A percentile compares a stretch with the other conserved stretches of the same genome.
Conservation (phyloP, 2,113 vertebrate species). For the Miniopterus natalensis region DNA sequence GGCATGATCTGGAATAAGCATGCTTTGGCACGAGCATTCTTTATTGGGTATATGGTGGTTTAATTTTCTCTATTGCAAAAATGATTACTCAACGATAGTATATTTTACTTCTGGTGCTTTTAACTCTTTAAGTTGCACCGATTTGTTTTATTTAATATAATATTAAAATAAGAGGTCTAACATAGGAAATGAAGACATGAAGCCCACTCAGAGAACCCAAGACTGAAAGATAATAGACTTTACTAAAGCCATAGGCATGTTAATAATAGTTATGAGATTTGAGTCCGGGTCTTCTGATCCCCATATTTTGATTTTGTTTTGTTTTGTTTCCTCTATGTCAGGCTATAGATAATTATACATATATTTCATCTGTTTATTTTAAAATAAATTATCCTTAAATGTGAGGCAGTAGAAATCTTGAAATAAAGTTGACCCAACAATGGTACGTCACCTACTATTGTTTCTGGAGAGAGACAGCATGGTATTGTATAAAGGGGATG, state of each 20-base stretch:
- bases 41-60: not conserved
- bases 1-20: not conserved
- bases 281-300: not conserved
- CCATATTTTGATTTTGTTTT: not conserved
- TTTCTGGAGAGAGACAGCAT: not conserved
- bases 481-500: not conserved
- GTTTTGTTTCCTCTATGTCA: not conserved
- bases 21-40: not conserved
- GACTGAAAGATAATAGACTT: not conserved
- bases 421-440: not conserved
- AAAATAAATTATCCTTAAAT: not conserved
- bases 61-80: not conserved
- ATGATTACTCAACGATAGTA: not conserved
- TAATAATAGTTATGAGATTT: not conserved
- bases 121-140: not conserved
- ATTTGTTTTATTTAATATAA: constrained; percentile 22
- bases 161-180: constrained; percentile 39
- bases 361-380: constrained; percentile 23
- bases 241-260: not conserved
- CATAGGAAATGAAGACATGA: not conserved
- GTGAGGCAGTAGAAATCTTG: not conserved
- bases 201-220: not conserved
- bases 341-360: not conserved
- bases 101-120: constrained; percentile 13
- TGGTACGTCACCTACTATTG: not conserved